These are phyloP conservation scores for Streblospio benedicti DNA, from an alignment of 1,140 invertebrate genomes.

Conservation along the genomic window DNA sequence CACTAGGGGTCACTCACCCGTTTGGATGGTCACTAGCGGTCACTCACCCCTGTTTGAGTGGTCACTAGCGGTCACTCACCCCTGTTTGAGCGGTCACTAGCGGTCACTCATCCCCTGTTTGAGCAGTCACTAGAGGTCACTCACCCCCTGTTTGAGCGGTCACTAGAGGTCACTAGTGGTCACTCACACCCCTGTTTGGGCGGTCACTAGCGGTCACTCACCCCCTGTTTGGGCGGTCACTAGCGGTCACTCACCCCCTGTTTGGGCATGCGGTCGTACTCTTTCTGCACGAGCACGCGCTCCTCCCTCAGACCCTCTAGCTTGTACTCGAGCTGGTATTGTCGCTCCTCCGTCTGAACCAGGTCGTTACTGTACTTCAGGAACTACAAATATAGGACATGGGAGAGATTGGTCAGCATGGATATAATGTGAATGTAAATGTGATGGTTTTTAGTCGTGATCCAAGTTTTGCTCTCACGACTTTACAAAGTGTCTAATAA, in stretches of 20 bases:
- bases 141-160: neutral
- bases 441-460: no score
- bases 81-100: constrained; percentile 41
- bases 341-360: constrained; percentile 37
- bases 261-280: constrained; percentile 44
- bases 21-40: neutral
- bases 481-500: no score
- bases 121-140: neutral
- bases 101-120: no score
- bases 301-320: constrained; percentile 44
- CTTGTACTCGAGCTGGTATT: constrained; percentile 45
- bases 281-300: constrained; percentile 40
- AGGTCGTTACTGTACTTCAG: constrained; percentile 43
- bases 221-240: constrained; percentile 44
- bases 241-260: constrained; percentile 38
- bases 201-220: constrained; percentile 17
- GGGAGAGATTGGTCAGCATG: no score
- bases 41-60: no score
- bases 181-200: neutral
- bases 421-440: no score
- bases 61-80: no score
- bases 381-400: no score
- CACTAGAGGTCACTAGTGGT: neutral
- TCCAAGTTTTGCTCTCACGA: no score
- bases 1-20: neutral